Base-by-base conservation (phyloP, 2,888 invertebrate species). In the Carabus problematicus region DNA sequence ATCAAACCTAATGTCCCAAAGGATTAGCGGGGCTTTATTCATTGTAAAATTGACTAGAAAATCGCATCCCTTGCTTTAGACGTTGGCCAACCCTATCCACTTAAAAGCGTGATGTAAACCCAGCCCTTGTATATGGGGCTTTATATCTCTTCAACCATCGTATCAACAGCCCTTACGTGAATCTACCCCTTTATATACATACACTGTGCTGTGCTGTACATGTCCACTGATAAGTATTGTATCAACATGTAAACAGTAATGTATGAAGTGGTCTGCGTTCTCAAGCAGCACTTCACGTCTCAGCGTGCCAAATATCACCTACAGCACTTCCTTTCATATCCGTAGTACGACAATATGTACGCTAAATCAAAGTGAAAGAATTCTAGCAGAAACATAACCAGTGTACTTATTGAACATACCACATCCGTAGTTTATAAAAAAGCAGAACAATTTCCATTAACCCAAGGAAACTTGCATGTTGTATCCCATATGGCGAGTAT, bases 21-120 rank as follows among this genome's bases (percentile, higher is more conserved):
- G 76, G 77, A 77, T 77, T 76, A 77, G 74, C 76, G 73, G 71
- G 69, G 62, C 70, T 70, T 74, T 73, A 72, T 74, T 78, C 78
- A 77, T 77, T 78, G 80, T 78, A 79, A 79, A 80, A 80, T 81
- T 79, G 81, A 79, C 79, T 80, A 80, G 80, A 80, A 80, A 81
- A 81, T 80, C 78, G 77, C 75, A 75, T 76, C 78, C 78, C 77
- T 73, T 74, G 73, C 75, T 73, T 72, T n/a, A n/a, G n/a, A n/a
- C n/a, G n/a, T n/a, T 70, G 73, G 74, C 71, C 75, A 71, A 75
- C 75, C 74, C 76, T 72, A 75, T 76, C 76, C 76, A 76, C 75
- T 76, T 76, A 75, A 75, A 75, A 75, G 75, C 75, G 73, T 74
- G 74, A 74, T 76, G 74, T 74, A 73, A 74, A 75, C 72, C 74